Percentiles rank a stretch among this genome's conserved stretches.
Conservation (phyloP, 2,888 invertebrate species). For the Ophion costatus region DNA sequence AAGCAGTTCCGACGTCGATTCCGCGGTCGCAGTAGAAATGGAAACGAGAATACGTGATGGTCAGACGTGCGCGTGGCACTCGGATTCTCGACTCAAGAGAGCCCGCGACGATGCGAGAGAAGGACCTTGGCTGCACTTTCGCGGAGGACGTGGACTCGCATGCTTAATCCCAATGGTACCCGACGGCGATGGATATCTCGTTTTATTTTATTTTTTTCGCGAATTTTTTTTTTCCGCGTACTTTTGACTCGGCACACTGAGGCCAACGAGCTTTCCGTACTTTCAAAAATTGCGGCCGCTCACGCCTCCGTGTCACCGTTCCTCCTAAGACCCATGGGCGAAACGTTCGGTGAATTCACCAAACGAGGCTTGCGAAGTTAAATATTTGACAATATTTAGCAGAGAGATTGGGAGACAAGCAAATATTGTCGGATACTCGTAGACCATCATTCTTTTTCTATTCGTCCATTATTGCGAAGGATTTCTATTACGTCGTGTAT, state of each 20-base stretch:
- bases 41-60: constrained; percentile 64
- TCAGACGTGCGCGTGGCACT: constrained; percentile 54
- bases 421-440: too few relatives aligned
- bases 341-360: constrained; percentile 7
- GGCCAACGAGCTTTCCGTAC: constrained; percentile 67
- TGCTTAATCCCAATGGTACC: constrained; percentile 78
- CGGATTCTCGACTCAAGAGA: constrained; percentile 50
- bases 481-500: not conserved
- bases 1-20: constrained; percentile 41
- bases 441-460: not conserved
- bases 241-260: constrained; percentile 21
- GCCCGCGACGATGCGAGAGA: constrained; percentile 46
- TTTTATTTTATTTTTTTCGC: constrained; percentile 25
- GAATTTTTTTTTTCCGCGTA: constrained; percentile 10
- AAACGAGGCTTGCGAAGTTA: not conserved
- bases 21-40: constrained; percentile 62
- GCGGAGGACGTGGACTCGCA: constrained; percentile 76
- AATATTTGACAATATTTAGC: not conserved
- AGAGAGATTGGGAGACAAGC: not conserved
- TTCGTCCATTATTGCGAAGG: not conserved
- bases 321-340: not conserved
- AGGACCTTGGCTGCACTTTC: constrained; percentile 79
- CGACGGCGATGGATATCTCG: constrained; percentile 57
- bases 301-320: not conserved
- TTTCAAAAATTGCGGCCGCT: constrained; percentile 66